Evolutionary conservation across 2,797 vertebrate genomes (phyloP), one percentile per base, ranked within the genome.

Genomic region (Premnoplex brunnescens): DNA sequence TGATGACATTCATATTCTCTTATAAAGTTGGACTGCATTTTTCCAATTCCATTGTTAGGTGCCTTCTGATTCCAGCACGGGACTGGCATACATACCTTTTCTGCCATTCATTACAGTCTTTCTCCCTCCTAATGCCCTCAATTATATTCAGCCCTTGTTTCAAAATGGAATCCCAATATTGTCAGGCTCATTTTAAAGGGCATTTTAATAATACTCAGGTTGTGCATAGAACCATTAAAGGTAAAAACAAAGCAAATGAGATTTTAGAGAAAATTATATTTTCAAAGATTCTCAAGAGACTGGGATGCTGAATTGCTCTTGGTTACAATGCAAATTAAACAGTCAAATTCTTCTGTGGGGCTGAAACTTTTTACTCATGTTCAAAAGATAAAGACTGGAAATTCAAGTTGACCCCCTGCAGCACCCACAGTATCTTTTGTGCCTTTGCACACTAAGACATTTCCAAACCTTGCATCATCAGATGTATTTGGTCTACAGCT

Each of bases 1-100:
- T 93, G 93, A 95, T 94, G 66, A 94, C 96, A 96, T 85, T 87
- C 74, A 89, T 86, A 71, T 85, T 88, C 41, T 86, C 24, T 55
- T 48, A 30, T 58, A 68, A 85, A 7, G 28, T 23, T 71, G 62
- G 39, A 52, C 73, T 72, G 67, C 30, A 71, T 85, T 72, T 84
- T 85, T 64, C 46, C 59, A 58, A 63, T 90, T 77, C 66, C 51
- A 76, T 86, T 93, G 88, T 89, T 34, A 82, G 73, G 20, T 79
- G 52, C 76, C 49, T 89, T 93, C 55, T 0, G 0, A 62, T 69
- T 67, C 76, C 46, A 92, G 85, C 63, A 71, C 58, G 62, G 63
- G 44, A 78, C 16, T 44, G 63, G 23, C 44, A 67, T 11, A 16
- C 4, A 6, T 10, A 17, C 34, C 41, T 96, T 84, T 79, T 72